A percentile compares a stretch with the other conserved stretches of the same genome.
These are phyloP conservation scores for Pontoporia blainvillei DNA, from an alignment of 2,113 vertebrate species.

Conservation along the genomic window DNA sequence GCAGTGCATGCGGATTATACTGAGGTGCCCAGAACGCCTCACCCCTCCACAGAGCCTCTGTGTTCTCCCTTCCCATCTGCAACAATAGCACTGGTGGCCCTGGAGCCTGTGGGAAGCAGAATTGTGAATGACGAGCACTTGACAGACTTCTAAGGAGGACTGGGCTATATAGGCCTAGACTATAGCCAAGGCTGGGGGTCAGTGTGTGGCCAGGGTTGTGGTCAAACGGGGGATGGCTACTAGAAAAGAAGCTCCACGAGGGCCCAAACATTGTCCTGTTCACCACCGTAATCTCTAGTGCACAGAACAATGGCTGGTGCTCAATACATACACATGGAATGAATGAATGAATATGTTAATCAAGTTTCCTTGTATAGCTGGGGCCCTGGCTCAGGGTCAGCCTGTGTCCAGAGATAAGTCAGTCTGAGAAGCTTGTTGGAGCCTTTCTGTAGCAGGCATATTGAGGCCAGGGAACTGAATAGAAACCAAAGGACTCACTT, in stretches of 20 bases:
- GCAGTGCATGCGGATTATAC: fast-evolving
- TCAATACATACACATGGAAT: fast-evolving
- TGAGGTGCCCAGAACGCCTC: fast-evolving
- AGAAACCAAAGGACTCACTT: neutral
- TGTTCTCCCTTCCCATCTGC: neutral
- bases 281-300: neutral
- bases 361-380: neutral
- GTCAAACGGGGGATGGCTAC: too few species aligned
- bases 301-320: neutral
- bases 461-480: neutral
- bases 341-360: neutral
- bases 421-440: neutral
- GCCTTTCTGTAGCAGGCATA: neutral
- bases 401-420: neutral
- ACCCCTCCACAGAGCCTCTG: too few species aligned
- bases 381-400: neutral
- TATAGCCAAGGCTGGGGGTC: neutral
- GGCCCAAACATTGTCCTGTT: neutral
- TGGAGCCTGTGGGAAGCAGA: neutral
- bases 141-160: neutral
- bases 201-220: neutral
- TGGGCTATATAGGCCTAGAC: neutral
- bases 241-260: fast-evolving
- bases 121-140: too few species aligned
- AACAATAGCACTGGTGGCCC: fast-evolving